These are phyloP conservation scores for Iphiclides podalirius DNA, from an alignment of 2,888 invertebrate genomes.

Conservation along the genomic window DNA sequence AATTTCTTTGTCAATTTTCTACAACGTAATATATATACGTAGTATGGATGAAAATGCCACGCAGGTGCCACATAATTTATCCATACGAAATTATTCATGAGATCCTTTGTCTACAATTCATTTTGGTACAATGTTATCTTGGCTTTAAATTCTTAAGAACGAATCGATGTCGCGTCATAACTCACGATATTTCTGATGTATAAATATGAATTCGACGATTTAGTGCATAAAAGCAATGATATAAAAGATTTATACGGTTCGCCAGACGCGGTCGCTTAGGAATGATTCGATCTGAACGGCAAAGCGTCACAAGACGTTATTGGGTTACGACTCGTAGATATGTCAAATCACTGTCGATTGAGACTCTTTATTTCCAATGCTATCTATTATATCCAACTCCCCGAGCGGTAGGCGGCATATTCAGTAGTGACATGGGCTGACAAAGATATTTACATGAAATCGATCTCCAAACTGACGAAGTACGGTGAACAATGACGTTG, in stretches of 20 bases:
- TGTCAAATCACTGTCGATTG: slow-evolving; percentile 37
- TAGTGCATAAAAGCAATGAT: slow-evolving; percentile 46
- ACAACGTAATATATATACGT: background rate
- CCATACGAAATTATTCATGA: slow-evolving; percentile 19
- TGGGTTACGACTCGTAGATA: slow-evolving; percentile 37
- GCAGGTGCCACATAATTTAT: slow-evolving; percentile 17
- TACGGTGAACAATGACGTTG: background rate
- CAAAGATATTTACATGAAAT: slow-evolving; percentile 5
- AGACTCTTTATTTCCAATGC: slow-evolving; percentile 37
- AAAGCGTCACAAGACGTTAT: slow-evolving; percentile 35
- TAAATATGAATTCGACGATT: slow-evolving; percentile 37
- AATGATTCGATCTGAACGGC: slow-evolving; percentile 31
- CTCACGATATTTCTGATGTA: background rate
- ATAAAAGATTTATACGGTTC: slow-evolving; percentile 54
- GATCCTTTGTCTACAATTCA: slow-evolving; percentile 8
- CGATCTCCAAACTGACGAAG: too few relatives aligned
- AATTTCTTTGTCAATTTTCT: slow-evolving; percentile 11
- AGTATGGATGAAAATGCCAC: slow-evolving; percentile 13
- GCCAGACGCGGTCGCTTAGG: slow-evolving; percentile 41
- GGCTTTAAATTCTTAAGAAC: slow-evolving; percentile 8
- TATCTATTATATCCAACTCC: slow-evolving; percentile 28
- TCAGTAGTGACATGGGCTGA: slow-evolving; percentile 30
- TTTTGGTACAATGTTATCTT: slow-evolving; percentile 12
- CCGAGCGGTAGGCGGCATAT: slow-evolving; percentile 30
- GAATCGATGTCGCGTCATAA: background rate